A percentile compares a stretch with the other conserved stretches of the same genome.
These are phyloP conservation scores for Propithecus perrieri DNA, from an alignment of 2,797 vertebrate genomes.

Conservation along the genomic window DNA sequence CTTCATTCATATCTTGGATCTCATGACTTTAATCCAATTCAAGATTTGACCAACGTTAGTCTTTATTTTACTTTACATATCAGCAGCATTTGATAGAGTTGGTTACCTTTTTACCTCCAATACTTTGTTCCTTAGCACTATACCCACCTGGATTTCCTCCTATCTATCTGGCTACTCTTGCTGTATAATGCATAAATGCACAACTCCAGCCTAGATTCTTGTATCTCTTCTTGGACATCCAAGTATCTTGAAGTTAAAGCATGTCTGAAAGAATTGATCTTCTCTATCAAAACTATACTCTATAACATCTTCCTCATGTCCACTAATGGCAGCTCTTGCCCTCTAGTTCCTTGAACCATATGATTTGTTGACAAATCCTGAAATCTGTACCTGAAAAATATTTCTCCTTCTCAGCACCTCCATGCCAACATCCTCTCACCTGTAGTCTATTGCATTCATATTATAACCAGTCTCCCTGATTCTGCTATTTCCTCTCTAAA, in stretches of 20 bases:
- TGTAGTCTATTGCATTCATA: too few relatives aligned
- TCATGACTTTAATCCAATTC: neutral
- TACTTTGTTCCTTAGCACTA: neutral
- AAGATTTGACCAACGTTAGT: neutral
- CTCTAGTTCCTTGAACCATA: neutral
- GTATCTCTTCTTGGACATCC: neutral
- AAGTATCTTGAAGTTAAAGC: neutral
- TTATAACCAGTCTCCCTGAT: neutral
- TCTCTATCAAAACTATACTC: neutral
- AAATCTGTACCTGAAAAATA: neutral
- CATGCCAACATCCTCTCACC: neutral
- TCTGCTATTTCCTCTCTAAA: neutral
- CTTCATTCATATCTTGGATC: neutral
- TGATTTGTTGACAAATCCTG: neutral
- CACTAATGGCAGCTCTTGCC: neutral
- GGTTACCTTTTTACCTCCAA: neutral
- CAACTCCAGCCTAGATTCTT: neutral
- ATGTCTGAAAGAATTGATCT: neutral
- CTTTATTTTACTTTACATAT: neutral
- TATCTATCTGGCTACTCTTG: neutral
- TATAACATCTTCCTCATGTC: neutral
- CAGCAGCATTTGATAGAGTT: neutral
- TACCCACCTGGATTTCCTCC: fast-evolving
- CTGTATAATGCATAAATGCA: neutral
- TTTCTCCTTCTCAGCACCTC: neutral